These are phyloP conservation scores for Sphyrna mokarran DNA, from an alignment of 2,113 vertebrate species.

Conservation along the genomic window DNA sequence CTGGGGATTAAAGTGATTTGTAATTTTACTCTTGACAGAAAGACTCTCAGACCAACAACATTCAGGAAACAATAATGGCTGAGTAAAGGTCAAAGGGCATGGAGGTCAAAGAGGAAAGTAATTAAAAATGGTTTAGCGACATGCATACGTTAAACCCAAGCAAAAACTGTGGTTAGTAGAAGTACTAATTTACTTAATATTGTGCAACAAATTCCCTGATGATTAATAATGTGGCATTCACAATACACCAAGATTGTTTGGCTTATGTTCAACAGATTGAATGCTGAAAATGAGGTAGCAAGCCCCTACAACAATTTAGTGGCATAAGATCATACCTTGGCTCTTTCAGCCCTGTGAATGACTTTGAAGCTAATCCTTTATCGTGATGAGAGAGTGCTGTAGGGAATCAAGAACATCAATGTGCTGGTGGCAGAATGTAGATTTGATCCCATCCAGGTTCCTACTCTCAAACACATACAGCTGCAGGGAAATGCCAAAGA, in stretches of 20 bases:
- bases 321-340: background rate
- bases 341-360: background rate
- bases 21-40: conserved; percentile 37
- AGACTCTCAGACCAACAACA: conserved; percentile 36
- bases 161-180: background rate
- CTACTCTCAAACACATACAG: background rate
- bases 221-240: background rate
- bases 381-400: background rate
- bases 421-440: background rate
- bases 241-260: conserved; percentile 1
- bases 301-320: background rate
- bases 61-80: conserved; percentile 38
- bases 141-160: conserved; percentile 19
- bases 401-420: background rate
- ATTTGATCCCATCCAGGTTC: background rate
- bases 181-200: conserved; percentile 30
- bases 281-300: background rate
- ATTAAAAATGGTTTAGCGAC: conserved; percentile 37
- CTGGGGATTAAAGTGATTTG: conserved; percentile 38
- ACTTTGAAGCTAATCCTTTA: background rate
- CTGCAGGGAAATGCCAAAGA: background rate
- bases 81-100: conserved; percentile 31
- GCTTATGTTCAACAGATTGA: background rate
- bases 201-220: conserved; percentile 16
- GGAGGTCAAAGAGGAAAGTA: conserved; percentile 36